Conservation (phyloP, 2,797 vertebrate species). For the Microctenopoma stevenorrisi region DNA sequence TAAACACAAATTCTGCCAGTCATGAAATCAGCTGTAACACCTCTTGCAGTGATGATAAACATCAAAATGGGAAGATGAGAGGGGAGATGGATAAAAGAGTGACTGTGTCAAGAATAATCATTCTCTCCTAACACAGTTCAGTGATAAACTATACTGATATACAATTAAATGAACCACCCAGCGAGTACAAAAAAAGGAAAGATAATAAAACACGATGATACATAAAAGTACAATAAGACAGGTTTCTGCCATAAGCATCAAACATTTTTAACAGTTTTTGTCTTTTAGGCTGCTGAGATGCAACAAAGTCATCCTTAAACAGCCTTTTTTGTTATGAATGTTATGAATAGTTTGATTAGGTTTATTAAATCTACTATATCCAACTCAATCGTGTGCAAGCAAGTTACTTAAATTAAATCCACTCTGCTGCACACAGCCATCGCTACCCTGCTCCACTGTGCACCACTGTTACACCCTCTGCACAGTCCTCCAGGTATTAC, state of each 20-base stretch:
- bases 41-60: slow-evolving; percentile 13
- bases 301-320: neutral
- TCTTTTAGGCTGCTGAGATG: neutral
- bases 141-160: neutral
- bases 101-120: slow-evolving; percentile 6
- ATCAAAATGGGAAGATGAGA: slow-evolving; percentile 18
- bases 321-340: neutral
- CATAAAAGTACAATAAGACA: neutral
- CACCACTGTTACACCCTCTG: too few species aligned
- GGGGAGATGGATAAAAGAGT: slow-evolving; percentile 8
- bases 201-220: neutral
- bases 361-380: neutral
- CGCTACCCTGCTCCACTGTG: too few species aligned
- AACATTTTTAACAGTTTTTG: neutral
- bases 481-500: too few species aligned
- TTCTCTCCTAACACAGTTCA: neutral
- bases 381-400: too few species aligned
- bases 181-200: neutral
- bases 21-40: slow-evolving; percentile 24
- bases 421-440: too few species aligned
- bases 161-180: slow-evolving; percentile 2
- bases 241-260: neutral
- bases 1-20: slow-evolving; percentile 9
- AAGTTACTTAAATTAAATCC: too few species aligned
- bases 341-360: neutral